These are phyloP conservation scores for Ochropleura plecta DNA, from an alignment of 2,888 invertebrate species.

Conservation along the genomic window DNA sequence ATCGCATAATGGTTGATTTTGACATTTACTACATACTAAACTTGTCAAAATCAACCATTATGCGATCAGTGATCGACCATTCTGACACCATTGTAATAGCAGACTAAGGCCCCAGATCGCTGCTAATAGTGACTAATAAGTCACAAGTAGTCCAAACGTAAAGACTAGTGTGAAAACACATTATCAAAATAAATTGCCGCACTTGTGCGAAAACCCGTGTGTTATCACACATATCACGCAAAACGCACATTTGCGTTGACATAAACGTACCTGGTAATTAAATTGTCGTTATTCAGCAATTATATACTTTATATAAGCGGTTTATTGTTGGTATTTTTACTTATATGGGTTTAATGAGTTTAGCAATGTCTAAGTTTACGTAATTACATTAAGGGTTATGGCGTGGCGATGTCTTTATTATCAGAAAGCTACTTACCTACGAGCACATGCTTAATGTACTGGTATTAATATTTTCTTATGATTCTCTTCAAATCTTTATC, in stretches of 20 bases:
- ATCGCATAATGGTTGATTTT: too few relatives aligned
- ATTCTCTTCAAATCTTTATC: constrained; percentile 20
- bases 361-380: constrained; percentile 39
- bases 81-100: too few relatives aligned
- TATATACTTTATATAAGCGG: constrained; percentile 60
- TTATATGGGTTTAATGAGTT: constrained; percentile 49
- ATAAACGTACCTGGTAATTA: constrained; percentile 70
- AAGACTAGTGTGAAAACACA: constrained; percentile 64
- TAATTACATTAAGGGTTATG: constrained; percentile 38
- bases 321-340: constrained; percentile 58
- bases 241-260: constrained; percentile 75
- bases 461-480: constrained; percentile 25
- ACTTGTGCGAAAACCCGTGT: constrained; percentile 59
- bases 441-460: constrained; percentile 33
- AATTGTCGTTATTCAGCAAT: constrained; percentile 73
- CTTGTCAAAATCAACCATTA: too few relatives aligned
- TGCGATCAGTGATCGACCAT: too few relatives aligned
- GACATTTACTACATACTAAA: too few relatives aligned
- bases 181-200: constrained; percentile 62
- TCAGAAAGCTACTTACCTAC: constrained; percentile 13
- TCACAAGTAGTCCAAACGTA: constrained; percentile 47
- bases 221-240: constrained; percentile 77
- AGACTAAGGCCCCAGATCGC: too few relatives aligned
- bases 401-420: constrained; percentile 50
- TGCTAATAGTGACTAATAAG: constrained; percentile 60